These are phyloP conservation scores for Centropyge bicolor DNA, from an alignment of 2,797 vertebrate species.

Conservation along the genomic window DNA sequence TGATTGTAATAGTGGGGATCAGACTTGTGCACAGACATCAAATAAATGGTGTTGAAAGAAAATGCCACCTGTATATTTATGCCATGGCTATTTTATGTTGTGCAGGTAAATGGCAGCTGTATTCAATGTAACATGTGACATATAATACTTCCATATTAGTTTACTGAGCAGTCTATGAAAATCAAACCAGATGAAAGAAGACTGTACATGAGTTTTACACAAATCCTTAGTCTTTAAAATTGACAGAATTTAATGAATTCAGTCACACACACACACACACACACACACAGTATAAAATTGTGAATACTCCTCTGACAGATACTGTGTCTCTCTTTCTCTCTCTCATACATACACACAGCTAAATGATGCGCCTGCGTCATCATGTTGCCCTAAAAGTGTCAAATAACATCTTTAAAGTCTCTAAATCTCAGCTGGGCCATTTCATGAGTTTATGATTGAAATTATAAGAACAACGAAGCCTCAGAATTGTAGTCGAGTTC, in stretches of 20 bases:
- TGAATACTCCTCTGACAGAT: constrained; percentile 22
- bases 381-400: constrained; percentile 68
- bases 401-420: constrained; percentile 68
- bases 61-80: background rate
- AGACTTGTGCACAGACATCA: background rate
- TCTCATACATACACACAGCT: constrained; percentile 33
- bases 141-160: background rate
- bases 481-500: constrained; percentile 32
- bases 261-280: background rate
- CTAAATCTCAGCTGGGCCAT: constrained; percentile 53
- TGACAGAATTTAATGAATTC: background rate
- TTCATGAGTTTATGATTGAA: constrained; percentile 66
- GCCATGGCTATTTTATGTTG: background rate
- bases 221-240: background rate
- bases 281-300: background rate
- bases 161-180: background rate
- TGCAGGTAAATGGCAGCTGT: background rate
- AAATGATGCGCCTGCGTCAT: constrained; percentile 50
- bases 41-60: background rate
- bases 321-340: constrained; percentile 7
- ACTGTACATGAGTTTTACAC: background rate
- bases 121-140: background rate
- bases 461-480: constrained; percentile 52
- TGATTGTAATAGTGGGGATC: constrained; percentile 9
- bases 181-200: background rate